Evolutionary conservation across 2,888 invertebrate genomes (phyloP), one percentile per base, ranked within the genome.

Genomic region (Drosophila colorata): DNA sequence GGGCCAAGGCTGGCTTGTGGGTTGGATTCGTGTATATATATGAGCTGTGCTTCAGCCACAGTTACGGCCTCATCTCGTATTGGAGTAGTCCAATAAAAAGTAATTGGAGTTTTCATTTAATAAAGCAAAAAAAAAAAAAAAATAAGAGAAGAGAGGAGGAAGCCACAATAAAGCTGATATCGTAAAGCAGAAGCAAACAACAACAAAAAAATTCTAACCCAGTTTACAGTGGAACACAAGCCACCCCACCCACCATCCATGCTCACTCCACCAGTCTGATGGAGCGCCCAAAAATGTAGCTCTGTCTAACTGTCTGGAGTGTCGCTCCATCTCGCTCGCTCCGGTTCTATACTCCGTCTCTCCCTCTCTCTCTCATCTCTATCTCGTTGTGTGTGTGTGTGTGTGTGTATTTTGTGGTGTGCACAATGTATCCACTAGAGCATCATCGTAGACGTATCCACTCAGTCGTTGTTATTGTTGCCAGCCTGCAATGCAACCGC

Each of bases 91-190:
- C 84, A 84, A 87, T 87, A 85, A 86, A 85, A 88, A 78, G 84
- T 87, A 88, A 87, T 85, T 85, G 81, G 67, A 85, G 76, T 88
- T 85, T 87, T 80, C 81, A 87, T 85, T 88, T 85, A 86, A 85
- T 86, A 86, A 74, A 74, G 59, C 74, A 57, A 55, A 20, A 28
- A 28, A n/a, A n/a, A n/a, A n/a, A n/a, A n/a, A n/a, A n/a, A n/a
- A n/a, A n/a, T n/a, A n/a, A n/a, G n/a, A n/a, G n/a, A n/a, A 28
- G 28, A 9, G 28, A 28, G 9, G 28, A 59, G 56, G 47, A 48
- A 61, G 46, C 6, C 9, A 38, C 40, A 41, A 23, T 13, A 38
- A 52, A 44, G 16, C n/a, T 2, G 28, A 9, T 28, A 28, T 28
- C 28, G 28, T 28, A 28, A 28, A 9, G 28, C 28, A 28, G 28